Evolutionary conservation across 2,797 vertebrate species (phyloP), one percentile per base, ranked within the genome.

Genomic region (Rhynchotus rufescens): DNA sequence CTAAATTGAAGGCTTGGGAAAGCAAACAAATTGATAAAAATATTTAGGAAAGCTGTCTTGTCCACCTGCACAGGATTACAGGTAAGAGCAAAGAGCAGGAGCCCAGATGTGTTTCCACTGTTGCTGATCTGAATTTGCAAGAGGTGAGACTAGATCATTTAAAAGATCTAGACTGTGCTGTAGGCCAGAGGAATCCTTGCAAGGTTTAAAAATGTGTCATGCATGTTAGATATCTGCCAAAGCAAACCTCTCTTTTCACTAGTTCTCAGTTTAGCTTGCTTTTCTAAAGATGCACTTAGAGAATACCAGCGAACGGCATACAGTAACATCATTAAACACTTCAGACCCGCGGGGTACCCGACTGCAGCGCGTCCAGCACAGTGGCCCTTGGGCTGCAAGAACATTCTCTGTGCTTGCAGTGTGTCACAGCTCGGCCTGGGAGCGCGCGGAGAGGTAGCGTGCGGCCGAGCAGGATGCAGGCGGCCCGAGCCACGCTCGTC

Each of bases 401-500:
- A 90, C 79, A 77, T 71, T 76, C 69, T 80, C 94, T 95, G 95
- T 93, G 92, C 95, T 94, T 95, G 90, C 94, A 94, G 25, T 92
- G 89, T 94, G 92, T 91, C 83, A 34, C 32, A 81, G 80, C 21
- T 0, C 76, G 93, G 84, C 85, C 80, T 94, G 95, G 89, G 89
- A 95, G 75, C 85, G 87, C 54, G 74, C 66, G 80, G 87, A 82
- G 79, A 96, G 95, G 94, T 94, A 94, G 94, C 93, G 77, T 23
- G 32, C 78, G 69, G 82, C 0, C 1, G 84, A 94, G 94, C 32
- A 91, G 82, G 94, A 84, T 86, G 67, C 76, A 90, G 84, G 94
- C 89, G 95, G 83, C 84, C 36, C 51, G 84, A 94, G 91, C 93
- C 80, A 85, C 87, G 89, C 71, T 91, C 74, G 88, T 83, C 81